Percentiles rank a stretch among this genome's conserved stretches.
phyloP scores from a whole-genome alignment of 1,140 invertebrate genomes.

The Aphaenogaster rudis region DNA sequence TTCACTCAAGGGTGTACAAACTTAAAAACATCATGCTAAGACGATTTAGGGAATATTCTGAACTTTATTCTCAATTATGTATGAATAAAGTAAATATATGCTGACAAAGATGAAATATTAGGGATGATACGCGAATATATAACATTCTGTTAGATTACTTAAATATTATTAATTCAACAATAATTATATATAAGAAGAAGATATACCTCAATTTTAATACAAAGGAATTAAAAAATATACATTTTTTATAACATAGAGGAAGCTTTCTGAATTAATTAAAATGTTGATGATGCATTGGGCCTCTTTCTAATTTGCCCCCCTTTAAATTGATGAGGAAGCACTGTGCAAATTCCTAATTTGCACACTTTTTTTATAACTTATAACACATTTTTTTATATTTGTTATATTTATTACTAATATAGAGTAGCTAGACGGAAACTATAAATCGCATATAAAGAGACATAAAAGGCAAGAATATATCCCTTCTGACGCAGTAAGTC shows the following conservation, averaged over 20 bases:
- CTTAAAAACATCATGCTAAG: background rate
- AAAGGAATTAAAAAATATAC: too few species aligned
- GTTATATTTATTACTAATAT: background rate
- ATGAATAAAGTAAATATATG: background rate
- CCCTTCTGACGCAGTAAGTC: background rate
- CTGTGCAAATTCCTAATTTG: too few species aligned
- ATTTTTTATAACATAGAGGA: too few species aligned
- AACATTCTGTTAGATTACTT: background rate
- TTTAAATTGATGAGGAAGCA: too few species aligned
- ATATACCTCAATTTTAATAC: too few species aligned
- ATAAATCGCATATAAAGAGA: background rate
- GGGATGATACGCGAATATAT: background rate
- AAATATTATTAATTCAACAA: background rate
- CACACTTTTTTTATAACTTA: background rate
- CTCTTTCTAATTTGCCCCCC: too few species aligned
- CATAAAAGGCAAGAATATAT: background rate
- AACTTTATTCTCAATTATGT: background rate
- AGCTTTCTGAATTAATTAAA: too few species aligned
- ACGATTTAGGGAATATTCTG: background rate
- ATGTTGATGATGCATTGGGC: too few species aligned
- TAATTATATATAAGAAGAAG: background rate
- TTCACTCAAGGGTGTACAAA: background rate
- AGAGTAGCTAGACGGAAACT: background rate
- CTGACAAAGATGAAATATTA: background rate
- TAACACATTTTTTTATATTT: background rate